These are phyloP conservation scores for Pelagia noctiluca DNA, from an alignment of 30 jellyfish, hydroid and myxozoan genomes.

Conservation along the genomic window DNA sequence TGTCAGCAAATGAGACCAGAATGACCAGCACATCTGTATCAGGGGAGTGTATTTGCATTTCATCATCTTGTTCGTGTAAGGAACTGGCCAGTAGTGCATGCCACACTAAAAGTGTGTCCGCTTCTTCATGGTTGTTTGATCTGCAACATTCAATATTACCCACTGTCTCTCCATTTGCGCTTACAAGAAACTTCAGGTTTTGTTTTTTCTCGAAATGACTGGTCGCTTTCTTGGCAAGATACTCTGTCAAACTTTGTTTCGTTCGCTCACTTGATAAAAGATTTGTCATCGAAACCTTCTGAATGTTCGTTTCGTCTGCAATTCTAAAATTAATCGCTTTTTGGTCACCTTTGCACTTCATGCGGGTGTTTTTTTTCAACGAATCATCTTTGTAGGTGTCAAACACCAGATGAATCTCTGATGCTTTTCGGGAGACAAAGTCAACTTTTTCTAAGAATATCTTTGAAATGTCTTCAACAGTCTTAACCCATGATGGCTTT, in stretches of 20 bases:
- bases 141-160: constrained; percentile 57
- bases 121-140: constrained; percentile 60
- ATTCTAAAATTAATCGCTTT: constrained; percentile 20
- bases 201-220: constrained; percentile 45
- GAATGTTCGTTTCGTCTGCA: constrained; percentile 26
- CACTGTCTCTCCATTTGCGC: constrained; percentile 60
- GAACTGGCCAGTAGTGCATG: constrained; percentile 58
- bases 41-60: constrained; percentile 55
- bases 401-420: constrained; percentile 39
- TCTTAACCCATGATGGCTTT: constrained; percentile 59
- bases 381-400: constrained; percentile 42
- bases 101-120: constrained; percentile 63
- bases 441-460: constrained; percentile 42
- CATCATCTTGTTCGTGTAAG: constrained; percentile 49
- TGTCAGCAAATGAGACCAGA: constrained; percentile 32
- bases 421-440: constrained; percentile 36
- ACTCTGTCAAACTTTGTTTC: constrained; percentile 56
- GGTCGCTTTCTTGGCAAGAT: constrained; percentile 56
- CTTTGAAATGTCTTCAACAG: constrained; percentile 25
- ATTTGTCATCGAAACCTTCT: constrained; percentile 50
- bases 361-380: constrained; percentile 36
- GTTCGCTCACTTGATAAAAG: constrained; percentile 61
- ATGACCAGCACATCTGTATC: constrained; percentile 48
- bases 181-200: constrained; percentile 59
- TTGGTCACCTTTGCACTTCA: constrained; percentile 32